These are phyloP conservation scores for Aphodius sticticus DNA, from an alignment of 2,888 invertebrate species.

Conservation along the genomic window DNA sequence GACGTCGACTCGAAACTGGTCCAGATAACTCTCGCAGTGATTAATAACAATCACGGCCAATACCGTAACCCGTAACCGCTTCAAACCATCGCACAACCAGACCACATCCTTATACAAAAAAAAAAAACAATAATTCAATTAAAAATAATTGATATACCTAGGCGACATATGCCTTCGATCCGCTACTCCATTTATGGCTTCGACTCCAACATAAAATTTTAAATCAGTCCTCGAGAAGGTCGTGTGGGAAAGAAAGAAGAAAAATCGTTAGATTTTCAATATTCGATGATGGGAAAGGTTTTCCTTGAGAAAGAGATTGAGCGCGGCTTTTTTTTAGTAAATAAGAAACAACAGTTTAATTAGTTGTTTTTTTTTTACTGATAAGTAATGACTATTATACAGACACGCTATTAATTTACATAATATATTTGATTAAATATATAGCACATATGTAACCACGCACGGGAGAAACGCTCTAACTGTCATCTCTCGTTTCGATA, in stretches of 20 bases:
- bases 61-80: not conserved
- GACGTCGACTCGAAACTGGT: not conserved
- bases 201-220: not conserved
- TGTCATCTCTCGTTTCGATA: no score
- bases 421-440: no score
- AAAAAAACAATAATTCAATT: not conserved
- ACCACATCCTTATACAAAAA: not conserved
- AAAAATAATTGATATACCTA: not conserved
- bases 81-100: not conserved
- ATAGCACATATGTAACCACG: no score
- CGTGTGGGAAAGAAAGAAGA: not conserved
- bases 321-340: no score
- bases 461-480: no score
- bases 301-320: not conserved
- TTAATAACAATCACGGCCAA: not conserved
- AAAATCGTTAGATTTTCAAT: not conserved
- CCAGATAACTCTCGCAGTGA: not conserved
- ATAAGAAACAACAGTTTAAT: no score
- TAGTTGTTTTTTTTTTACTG: no score
- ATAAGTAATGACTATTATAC: no score
- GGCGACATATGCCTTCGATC: not conserved
- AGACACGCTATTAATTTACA: no score
- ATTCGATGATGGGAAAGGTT: not conserved
- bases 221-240: not conserved
- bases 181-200: no score